Base-by-base conservation (phyloP, 2,797 vertebrate genomes). In the Hyperoplus immaculatus region DNA sequence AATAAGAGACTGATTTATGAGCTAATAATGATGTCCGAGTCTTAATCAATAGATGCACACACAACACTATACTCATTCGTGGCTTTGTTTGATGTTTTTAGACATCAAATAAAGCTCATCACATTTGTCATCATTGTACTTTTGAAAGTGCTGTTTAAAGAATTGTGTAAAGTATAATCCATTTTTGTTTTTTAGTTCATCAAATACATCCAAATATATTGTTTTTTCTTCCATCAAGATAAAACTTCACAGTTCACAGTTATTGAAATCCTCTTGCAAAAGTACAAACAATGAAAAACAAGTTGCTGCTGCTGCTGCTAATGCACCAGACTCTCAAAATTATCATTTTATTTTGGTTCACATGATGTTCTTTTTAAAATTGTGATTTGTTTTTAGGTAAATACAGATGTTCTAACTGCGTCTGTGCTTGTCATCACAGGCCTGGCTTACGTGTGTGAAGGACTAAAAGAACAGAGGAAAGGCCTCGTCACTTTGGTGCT, bases 381-480 rank as follows among this genome's bases (percentile, higher is more conserved):
- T 15, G 13, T 47, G 13, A 13, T 43, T 2, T 16, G n/a, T 65
- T 42, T 21, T 46, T 46, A 21, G 41, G 4, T 53, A 29, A 18
- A 41, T 54, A 6, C 29, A 53, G 12, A 49, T n/a, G n/a, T 18
- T 14, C 21, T 56, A 42, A 64, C 39, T 79, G 9, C 55, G 8
- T 72, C 8, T 78, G 45, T 46, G 45, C 59, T 62, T 86, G 57
- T 72, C 5, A 0, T 76, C 57, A 15, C 84, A 99, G 97, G 97
- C 69, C 87, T 99, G 90, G 97, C 97, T 0, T 99, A 99, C 45
- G 89, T 99, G 81, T 99, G 97, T 15, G 98, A 99, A 81, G 98
- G 98, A 45, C 93, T 99, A 13, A 98, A 98, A 93, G 98, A 99
- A 89, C 98, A 99, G 93, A 94, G 95, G 82, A 97, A 96, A 85